Evolutionary conservation across 2,888 invertebrate genomes (phyloP).

Genomic region (Baccha elongata): DNA sequence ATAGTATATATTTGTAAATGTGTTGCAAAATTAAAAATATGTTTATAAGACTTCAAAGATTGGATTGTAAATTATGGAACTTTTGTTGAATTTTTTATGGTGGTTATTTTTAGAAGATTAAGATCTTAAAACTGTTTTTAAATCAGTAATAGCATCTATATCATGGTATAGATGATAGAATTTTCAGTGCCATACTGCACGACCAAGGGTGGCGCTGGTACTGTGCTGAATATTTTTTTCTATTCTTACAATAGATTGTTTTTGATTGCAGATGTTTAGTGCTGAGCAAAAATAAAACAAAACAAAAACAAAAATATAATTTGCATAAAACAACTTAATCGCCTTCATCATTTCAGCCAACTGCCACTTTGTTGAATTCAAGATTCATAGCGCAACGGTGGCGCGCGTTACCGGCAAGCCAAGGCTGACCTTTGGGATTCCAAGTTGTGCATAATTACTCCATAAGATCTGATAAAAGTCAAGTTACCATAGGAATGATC

Average conservation of each 20-base stretch:
- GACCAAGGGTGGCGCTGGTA: constrained; percentile 23
- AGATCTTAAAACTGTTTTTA: no score
- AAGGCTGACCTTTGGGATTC: constrained; percentile 65
- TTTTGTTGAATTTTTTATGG: no score
- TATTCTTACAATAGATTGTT: not conserved
- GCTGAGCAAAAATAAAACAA: constrained; percentile 12
- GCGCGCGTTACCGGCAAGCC: constrained; percentile 36
- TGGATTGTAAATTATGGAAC: no score
- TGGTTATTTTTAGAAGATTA: no score
- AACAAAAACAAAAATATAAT: constrained; percentile 41
- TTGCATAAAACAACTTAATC: constrained; percentile 71
- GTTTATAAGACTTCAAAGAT: no score
- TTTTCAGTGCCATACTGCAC: constrained; percentile 19
- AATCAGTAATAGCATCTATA: no score
- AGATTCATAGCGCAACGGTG: constrained; percentile 32
- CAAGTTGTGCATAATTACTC: constrained; percentile 59
- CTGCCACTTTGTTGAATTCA: constrained; percentile 42
- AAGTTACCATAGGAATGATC: constrained; percentile 45
- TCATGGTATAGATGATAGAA: no score
- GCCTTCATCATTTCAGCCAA: constrained; percentile 28
- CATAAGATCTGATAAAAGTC: constrained; percentile 62
- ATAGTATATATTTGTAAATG: no score
- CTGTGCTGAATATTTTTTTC: constrained; percentile 44
- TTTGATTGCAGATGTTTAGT: constrained; percentile 21
- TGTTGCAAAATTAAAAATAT: no score